Conservation (phyloP, 2,888 invertebrate species). For the Parnassius mnemosyne region DNA sequence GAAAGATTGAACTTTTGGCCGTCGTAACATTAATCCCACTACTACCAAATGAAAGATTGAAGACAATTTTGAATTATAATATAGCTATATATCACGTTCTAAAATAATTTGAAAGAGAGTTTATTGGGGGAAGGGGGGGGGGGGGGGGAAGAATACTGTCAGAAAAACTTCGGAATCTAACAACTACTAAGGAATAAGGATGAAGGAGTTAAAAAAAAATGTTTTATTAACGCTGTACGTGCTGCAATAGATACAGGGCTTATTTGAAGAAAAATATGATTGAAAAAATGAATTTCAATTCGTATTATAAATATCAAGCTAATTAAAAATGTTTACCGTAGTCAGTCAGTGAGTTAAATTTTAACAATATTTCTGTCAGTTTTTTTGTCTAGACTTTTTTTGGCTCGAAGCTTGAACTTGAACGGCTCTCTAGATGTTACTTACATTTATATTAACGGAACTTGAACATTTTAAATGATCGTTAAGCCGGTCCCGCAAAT, state of each 20-base stretch:
- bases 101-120: slow-evolving; percentile 36
- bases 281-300: slow-evolving; percentile 1
- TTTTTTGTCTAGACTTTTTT: slow-evolving; percentile 9
- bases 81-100: slow-evolving; percentile 31
- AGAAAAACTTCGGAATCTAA: slow-evolving; percentile 48
- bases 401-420: background rate
- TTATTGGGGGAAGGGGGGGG: no score
- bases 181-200: slow-evolving; percentile 42
- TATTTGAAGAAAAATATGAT: slow-evolving; percentile 35
- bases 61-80: no score
- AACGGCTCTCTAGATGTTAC: slow-evolving; percentile 26
- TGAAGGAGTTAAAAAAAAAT: slow-evolving; percentile 39
- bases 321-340: slow-evolving; percentile 5
- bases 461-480: slow-evolving; percentile 40
- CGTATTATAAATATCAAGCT: slow-evolving; percentile 3
- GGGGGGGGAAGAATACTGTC: slow-evolving; percentile 47
- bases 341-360: slow-evolving; percentile 10
- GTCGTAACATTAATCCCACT: slow-evolving; percentile 47
- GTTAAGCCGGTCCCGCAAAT: slow-evolving; percentile 41
- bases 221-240: slow-evolving; percentile 45
- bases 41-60: slow-evolving; percentile 43
- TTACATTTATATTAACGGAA: slow-evolving; percentile 38
- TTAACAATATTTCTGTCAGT: slow-evolving; percentile 13
- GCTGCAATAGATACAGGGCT: slow-evolving; percentile 48
- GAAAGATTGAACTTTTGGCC: slow-evolving; percentile 47